Conservation (phyloP, 1,140 invertebrate genomes). For the Aphelenchoides avenae region DNA sequence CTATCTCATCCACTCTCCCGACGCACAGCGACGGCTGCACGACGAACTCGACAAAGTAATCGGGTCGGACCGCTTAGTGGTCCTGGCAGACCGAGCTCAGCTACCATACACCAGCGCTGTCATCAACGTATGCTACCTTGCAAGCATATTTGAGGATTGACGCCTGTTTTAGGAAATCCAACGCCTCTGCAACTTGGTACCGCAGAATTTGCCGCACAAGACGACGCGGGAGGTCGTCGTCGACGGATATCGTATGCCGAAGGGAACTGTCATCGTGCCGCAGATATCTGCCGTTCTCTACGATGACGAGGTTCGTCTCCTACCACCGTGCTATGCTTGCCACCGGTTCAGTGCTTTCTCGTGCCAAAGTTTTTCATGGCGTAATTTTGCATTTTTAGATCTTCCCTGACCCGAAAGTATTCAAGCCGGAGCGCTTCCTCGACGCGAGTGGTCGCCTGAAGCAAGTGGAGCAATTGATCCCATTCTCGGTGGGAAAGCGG, state of each 20-base stretch:
- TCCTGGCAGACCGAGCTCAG: conserved; percentile 19
- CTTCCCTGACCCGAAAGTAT: conserved; percentile 3
- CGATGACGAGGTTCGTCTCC: conserved; percentile 7
- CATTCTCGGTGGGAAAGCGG: conserved; percentile 14
- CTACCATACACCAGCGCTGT: conserved; percentile 33
- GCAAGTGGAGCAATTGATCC: conserved; percentile 7
- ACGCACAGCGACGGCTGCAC: conserved; percentile 69
- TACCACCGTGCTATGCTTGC: too few relatives aligned
- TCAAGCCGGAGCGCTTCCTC: conserved; percentile 6
- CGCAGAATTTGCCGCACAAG: conserved; percentile 7
- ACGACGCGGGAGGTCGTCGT: conserved; percentile 22
- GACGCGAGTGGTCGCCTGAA: conserved; percentile 11
- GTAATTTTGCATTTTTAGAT: conserved; percentile 4
- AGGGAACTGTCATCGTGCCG: conserved; percentile 17
- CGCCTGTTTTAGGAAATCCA: conserved; percentile 24
- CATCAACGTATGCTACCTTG: conserved; percentile 21
- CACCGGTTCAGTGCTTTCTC: background rate
- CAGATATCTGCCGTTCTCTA: conserved; percentile 15
- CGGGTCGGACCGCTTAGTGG: conserved; percentile 46
- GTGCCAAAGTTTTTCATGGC: background rate
- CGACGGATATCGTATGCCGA: conserved; percentile 15
- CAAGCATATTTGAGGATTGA: background rate
- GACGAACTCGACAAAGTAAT: conserved; percentile 67
- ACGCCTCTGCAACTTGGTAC: conserved; percentile 18
- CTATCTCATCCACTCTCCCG: conserved; percentile 67